A percentile compares a stretch with the other conserved stretches of the same genome.
Evolutionary conservation across 2,797 vertebrate genomes (phyloP).

Genomic region (Pantherophis alleghaniensis): DNA sequence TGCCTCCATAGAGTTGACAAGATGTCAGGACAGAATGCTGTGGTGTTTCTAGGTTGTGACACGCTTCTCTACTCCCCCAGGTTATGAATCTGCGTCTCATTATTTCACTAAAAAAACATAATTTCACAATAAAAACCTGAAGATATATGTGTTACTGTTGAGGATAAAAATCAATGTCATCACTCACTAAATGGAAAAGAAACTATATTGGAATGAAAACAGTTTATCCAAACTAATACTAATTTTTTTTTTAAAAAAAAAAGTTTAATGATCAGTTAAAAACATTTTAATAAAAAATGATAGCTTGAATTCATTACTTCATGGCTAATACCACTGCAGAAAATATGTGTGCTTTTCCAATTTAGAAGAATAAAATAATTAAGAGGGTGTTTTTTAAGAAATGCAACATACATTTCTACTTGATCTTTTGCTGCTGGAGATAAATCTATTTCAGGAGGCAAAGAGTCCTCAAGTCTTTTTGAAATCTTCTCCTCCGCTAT

Average conservation of each 20-base stretch:
- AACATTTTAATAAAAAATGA: background rate
- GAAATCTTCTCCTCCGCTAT: conserved; percentile 91
- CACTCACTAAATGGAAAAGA: background rate
- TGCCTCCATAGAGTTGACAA: background rate
- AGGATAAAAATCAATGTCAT: background rate
- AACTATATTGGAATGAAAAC: background rate
- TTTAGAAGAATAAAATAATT: background rate
- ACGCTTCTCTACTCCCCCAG: background rate
- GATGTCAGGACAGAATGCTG: background rate
- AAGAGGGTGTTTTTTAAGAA: background rate
- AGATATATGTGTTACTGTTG: background rate
- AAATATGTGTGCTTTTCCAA: background rate
- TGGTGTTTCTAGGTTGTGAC: background rate
- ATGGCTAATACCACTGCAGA: background rate
- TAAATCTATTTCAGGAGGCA: conserved; percentile 89
- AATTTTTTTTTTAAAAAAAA: background rate
- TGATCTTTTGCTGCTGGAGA: conserved; percentile 96
- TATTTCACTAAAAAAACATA: background rate
- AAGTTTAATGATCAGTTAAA: background rate
- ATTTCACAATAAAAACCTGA: background rate
- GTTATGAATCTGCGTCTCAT: background rate
- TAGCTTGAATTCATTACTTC: background rate
- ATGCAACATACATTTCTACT: conserved; percentile 93
- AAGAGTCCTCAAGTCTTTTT: conserved; percentile 90
- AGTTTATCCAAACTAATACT: background rate